Conservation (phyloP, 1,140 invertebrate species). For the Papilio xuthus region DNA sequence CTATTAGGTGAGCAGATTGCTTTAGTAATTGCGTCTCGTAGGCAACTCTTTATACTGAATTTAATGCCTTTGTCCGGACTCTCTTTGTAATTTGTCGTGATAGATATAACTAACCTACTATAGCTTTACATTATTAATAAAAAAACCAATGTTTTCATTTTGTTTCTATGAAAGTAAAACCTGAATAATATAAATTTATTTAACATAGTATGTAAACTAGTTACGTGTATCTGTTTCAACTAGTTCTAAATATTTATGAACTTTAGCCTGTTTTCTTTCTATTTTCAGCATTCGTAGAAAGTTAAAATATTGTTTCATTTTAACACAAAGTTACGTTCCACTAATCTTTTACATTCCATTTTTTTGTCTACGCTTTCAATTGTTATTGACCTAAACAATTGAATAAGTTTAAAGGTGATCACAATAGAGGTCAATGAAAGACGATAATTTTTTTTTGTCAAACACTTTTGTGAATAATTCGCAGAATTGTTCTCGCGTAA, state of each 20-base stretch:
- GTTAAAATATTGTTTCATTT: background rate
- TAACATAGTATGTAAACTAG: too few relatives aligned
- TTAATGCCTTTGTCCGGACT: slow-evolving; percentile 57
- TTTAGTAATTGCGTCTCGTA: slow-evolving; percentile 74
- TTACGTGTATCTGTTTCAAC: background rate
- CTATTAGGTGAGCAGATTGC: slow-evolving; percentile 74
- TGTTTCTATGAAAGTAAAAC: background rate
- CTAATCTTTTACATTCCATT: background rate
- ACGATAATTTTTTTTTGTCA: background rate
- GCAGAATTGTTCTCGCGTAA: background rate
- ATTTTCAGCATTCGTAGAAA: background rate
- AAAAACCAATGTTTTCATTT: background rate
- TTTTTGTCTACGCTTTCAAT: background rate
- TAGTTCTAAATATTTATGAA: background rate
- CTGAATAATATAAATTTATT: background rate
- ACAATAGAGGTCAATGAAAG: slow-evolving; percentile 20
- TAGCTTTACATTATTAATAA: background rate
- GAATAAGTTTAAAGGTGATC: slow-evolving; percentile 4
- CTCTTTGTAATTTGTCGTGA: slow-evolving; percentile 58
- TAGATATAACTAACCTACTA: slow-evolving; percentile 1
- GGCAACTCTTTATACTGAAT: slow-evolving; percentile 73
- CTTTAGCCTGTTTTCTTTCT: background rate
- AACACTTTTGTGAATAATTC: background rate
- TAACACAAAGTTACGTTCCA: slow-evolving; percentile 24
- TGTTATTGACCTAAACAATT: slow-evolving; percentile 15